Percentiles rank a stretch among this genome's conserved stretches.
Conservation (phyloP, 2,888 invertebrate genomes). For the Tethea ocularis region DNA sequence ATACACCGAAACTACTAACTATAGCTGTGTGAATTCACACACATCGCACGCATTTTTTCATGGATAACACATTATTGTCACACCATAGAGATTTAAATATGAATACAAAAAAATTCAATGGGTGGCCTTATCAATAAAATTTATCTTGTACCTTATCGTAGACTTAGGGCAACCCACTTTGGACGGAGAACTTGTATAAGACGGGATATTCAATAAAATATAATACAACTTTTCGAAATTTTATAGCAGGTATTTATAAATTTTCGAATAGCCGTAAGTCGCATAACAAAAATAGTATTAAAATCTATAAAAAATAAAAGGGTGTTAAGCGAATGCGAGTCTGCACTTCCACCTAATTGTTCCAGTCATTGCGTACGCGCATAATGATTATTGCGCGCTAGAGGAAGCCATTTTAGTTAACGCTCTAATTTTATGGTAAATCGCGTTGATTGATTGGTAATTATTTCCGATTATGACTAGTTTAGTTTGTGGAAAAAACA, state of each 20-base stretch:
- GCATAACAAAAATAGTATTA: not conserved
- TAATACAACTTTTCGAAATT: too few relatives aligned
- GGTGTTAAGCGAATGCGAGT: constrained; percentile 23
- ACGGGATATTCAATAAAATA: too few relatives aligned
- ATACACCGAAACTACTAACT: not conserved
- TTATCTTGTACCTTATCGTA: too few relatives aligned
- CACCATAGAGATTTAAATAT: too few relatives aligned
- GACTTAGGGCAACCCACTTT: too few relatives aligned
- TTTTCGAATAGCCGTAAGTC: too few relatives aligned
- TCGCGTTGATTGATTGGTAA: not conserved
- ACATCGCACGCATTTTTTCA: not conserved
- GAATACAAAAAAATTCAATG: too few relatives aligned
- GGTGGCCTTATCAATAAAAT: too few relatives aligned
- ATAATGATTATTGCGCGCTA: not conserved
- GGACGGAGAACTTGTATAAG: too few relatives aligned
- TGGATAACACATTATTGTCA: not conserved
- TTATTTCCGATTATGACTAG: not conserved
- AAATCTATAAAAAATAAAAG: constrained; percentile 7
- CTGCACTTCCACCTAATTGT: constrained; percentile 21
- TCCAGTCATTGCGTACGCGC: constrained; percentile 17
- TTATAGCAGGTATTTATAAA: too few relatives aligned
- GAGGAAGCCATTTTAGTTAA: constrained; percentile 1
- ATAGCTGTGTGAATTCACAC: not conserved
- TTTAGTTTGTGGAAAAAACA: not conserved
- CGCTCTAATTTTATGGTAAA: not conserved